Base-by-base conservation (phyloP, 2,113 vertebrate genomes). In the Pelvicachromis taeniatus region DNA sequence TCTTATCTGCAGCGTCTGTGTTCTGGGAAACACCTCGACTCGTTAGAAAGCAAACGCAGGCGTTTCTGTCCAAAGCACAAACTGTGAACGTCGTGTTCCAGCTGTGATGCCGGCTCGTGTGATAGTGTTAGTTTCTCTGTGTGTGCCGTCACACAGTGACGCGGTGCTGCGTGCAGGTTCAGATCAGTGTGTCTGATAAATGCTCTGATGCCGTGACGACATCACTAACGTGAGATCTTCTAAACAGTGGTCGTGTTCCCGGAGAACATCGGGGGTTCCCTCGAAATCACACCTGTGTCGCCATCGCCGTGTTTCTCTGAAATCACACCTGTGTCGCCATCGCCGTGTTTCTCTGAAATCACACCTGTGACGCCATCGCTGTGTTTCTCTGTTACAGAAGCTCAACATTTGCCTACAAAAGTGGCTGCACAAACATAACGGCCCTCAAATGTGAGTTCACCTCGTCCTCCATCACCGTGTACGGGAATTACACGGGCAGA, bases 371-470 rank as follows among this genome's bases (percentile, higher is more conserved):
- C 4, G n/a, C 35, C 35, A 2, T 23, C 16, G 19, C n/a, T 68
- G 61, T 70, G 35, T 45, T 70, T 70, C 21, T 70, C 65, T 70
- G n/a, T 45, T 45, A 70, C 52, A 87, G 75, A 11, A 59, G 55
- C 9, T 1, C 2, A 0, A 1, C 7, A 11, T 1, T 0, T 0
- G 0, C 0, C 0, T 85, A 31, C 82, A 19, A 1, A 1, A 5
- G 1, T 2, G 86, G 58, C 7, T 96, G 95, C 75, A 1, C 16
- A 3, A 91, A 91, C 63, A 88, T 21, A 23, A 89, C 90, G 8
- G 14, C 11, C 14, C 80, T 42, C 4, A 29, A 78, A 13, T 96
- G 95, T 79, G 92, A 95, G 81, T 84, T 96, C 68, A 93, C 61
- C 35, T 1, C 1, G 2, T 33, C 45, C 11, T 23, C 2, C 1